These are phyloP conservation scores for Leptosomus discolor DNA, from an alignment of 2,113 vertebrate genomes.

Conservation along the genomic window DNA sequence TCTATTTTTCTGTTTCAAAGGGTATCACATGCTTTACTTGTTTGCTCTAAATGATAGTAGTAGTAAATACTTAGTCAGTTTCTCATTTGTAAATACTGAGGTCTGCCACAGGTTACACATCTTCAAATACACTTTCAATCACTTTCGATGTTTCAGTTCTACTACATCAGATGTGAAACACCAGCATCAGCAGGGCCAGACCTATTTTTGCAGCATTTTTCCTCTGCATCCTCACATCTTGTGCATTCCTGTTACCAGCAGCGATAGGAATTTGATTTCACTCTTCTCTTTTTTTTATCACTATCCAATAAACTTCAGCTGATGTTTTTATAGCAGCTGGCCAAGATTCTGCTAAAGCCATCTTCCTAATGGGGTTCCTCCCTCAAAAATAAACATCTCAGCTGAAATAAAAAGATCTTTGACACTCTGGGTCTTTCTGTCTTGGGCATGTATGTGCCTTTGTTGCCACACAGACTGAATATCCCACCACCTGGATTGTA, in stretches of 20 bases:
- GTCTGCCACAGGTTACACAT: constrained; percentile 36
- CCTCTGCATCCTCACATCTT: neutral
- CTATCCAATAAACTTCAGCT: neutral
- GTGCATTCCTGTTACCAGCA: neutral
- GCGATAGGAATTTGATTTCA: neutral
- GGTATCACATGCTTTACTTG: constrained; percentile 62
- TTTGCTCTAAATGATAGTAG: constrained; percentile 60
- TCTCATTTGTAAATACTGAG: constrained; percentile 71
- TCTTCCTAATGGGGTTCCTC: neutral
- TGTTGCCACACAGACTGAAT: rapidly evolving
- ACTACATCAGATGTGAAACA: neutral
- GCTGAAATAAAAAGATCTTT: neutral
- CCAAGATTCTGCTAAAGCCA: neutral
- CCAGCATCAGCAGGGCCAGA: neutral
- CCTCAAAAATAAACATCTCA: neutral
- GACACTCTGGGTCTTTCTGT: neutral
- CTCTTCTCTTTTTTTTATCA: neutral
- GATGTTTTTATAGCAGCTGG: neutral
- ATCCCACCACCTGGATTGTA: neutral
- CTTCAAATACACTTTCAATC: constrained; percentile 39
- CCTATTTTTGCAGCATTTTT: neutral
- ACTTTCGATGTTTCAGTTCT: constrained; percentile 29
- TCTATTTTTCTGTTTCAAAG: constrained; percentile 76
- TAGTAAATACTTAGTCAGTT: constrained; percentile 68
- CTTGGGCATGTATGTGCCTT: neutral